Base-by-base conservation (phyloP, 2,888 invertebrate genomes). In the Catocala fraxini region DNA sequence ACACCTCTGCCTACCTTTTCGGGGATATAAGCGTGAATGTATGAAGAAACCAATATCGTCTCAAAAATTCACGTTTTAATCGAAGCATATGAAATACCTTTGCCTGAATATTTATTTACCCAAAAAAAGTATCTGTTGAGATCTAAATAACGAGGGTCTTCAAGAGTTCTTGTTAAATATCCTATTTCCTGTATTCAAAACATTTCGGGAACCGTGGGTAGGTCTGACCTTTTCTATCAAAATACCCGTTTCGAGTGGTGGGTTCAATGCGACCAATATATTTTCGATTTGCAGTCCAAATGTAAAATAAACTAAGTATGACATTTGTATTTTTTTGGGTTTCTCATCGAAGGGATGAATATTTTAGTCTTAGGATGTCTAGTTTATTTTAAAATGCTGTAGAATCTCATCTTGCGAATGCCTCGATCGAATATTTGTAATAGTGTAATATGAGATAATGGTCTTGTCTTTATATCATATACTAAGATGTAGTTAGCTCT, bases 101-200 rank as follows among this genome's bases (percentile, higher is more conserved):
- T 49, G 55, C 54, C 15, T 54, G 47, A 12, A 5, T 33, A 33
- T 59, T 57, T 61, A 62, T 62, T 63, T 63, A 63, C 47, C 35
- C 45, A 25, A 25, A 55, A 55, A 46, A 12, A 34, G 46, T 59
- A 68, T 58, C 56, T 60, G 56, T 65, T 53, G 46, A 68, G 12
- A 11, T 54, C 9, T 13, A 52, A 55, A 61, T 51, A 71, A 63
- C 25, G 34, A 49, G 41, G 56, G 47, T 25, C 57, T 59, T 45
- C 55, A 45, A 61, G 56, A 53, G 58, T 70, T 73, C 77, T 74
- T 75, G 77, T 79, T 79, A 80, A 79, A 81, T 73, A 77, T 73
- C 67, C 70, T 70, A 68, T 75, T 77, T 74, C 80, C 68, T 60
- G 52, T 64, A 70, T 63, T 76, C 71, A 73, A 78, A 75, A 77